Evolutionary conservation across 2,797 vertebrate species (phyloP).

Genomic region (Petrocephalus sullivani): DNA sequence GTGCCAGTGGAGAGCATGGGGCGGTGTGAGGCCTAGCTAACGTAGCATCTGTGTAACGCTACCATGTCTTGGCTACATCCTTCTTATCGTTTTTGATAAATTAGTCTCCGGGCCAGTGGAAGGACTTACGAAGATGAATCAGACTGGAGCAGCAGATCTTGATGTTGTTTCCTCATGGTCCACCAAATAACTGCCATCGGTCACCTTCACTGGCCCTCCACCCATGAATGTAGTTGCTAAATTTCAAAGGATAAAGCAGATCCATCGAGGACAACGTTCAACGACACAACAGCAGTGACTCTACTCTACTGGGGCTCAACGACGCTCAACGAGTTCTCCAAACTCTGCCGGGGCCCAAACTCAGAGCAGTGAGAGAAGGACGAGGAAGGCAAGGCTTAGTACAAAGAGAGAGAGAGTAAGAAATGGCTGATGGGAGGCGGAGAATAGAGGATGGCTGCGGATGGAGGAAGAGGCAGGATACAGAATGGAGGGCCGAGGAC

Average conservation of each 20-base stretch:
- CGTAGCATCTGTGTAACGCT: neutral
- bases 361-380: neutral
- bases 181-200: neutral
- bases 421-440: neutral
- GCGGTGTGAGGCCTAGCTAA: neutral
- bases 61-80: neutral
- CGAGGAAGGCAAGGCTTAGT: neutral
- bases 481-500: neutral
- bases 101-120: neutral
- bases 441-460: neutral
- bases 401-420: neutral
- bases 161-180: neutral
- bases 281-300: neutral
- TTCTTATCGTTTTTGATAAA: neutral
- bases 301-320: neutral
- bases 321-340: neutral
- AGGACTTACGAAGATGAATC: neutral
- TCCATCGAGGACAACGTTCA: neutral
- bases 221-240: neutral
- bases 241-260: neutral
- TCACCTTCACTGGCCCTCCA: neutral
- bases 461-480: neutral
- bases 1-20: neutral
- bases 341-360: neutral
- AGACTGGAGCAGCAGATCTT: neutral